Conservation (phyloP, 2,797 vertebrate species). For the Dicrostonyx torquatus region DNA sequence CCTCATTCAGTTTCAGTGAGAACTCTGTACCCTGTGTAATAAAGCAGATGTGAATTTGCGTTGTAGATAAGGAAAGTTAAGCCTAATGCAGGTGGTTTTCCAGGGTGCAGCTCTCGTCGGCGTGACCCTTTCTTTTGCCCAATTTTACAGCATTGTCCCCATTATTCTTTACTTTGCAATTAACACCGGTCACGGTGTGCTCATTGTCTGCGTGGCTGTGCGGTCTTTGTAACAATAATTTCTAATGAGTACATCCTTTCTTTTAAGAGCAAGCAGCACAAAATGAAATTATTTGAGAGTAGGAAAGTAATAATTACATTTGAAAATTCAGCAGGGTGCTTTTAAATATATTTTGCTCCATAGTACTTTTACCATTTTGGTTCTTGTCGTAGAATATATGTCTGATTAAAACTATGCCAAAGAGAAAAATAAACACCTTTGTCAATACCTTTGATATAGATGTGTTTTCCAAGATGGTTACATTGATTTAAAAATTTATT, state of each 20-base stretch:
- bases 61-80: slow-evolving; percentile 8
- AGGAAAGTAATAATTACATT: slow-evolving; percentile 37
- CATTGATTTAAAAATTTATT: slow-evolving; percentile 32
- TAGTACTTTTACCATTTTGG: slow-evolving; percentile 24
- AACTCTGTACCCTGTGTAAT: background rate
- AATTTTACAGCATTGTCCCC: slow-evolving; percentile 21
- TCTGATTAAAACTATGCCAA: slow-evolving; percentile 26
- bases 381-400: slow-evolving; percentile 44
- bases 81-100: background rate
- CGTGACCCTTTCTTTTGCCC: background rate
- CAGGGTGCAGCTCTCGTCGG: background rate
- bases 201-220: slow-evolving; percentile 14
- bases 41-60: background rate
- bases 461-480: background rate
- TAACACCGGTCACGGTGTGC: background rate
- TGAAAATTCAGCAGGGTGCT: background rate
- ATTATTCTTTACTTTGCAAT: slow-evolving; percentile 41
- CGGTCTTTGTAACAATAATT: slow-evolving; percentile 49
- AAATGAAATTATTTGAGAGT: slow-evolving; percentile 47
- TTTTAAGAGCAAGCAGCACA: slow-evolving; percentile 20
- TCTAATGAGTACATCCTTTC: slow-evolving; percentile 15
- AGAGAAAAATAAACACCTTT: slow-evolving; percentile 37
- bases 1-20: slow-evolving; percentile 26
- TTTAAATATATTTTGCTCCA: slow-evolving; percentile 32
- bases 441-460: background rate